Evolutionary conservation across 1,140 invertebrate species (phyloP).

Genomic region (Patella vulgata): DNA sequence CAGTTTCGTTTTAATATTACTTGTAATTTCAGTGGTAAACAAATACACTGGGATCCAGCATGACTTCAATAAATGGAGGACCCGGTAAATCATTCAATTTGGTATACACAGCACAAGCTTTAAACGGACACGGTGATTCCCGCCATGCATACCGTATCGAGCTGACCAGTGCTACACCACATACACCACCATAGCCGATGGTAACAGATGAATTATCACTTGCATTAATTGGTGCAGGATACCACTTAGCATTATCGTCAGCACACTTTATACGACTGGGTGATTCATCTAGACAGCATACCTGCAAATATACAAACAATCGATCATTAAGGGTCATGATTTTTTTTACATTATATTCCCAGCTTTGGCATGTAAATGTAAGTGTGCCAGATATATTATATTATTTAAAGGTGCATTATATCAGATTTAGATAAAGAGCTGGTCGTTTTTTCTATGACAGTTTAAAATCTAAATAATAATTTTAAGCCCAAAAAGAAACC

Average conservation of each 20-base stretch:
- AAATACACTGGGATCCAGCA: no score
- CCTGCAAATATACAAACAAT: neutral
- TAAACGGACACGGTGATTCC: constrained; percentile 51
- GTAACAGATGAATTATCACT: constrained; percentile 31
- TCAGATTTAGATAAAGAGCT: no score
- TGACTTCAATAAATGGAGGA: constrained; percentile 45
- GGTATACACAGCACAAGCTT: constrained; percentile 54
- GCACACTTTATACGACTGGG: constrained; percentile 38
- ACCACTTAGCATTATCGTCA: constrained; percentile 33
- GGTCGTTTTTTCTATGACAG: no score
- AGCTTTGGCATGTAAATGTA: no score
- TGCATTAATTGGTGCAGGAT: constrained; percentile 35
- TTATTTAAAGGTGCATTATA: no score
- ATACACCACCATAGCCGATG: constrained; percentile 22
- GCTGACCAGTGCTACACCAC: constrained; percentile 19
- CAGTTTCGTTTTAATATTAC: no score
- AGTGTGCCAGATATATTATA: no score
- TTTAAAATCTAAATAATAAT: no score
- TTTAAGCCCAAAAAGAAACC: no score
- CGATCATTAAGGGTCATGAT: neutral
- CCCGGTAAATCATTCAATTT: constrained; percentile 40
- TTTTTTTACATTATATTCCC: neutral
- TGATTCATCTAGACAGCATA: neutral
- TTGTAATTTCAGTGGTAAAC: no score
- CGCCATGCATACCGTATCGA: constrained; percentile 61